Base-by-base conservation (phyloP, 1,140 invertebrate species). In the Eumaeus atala region DNA sequence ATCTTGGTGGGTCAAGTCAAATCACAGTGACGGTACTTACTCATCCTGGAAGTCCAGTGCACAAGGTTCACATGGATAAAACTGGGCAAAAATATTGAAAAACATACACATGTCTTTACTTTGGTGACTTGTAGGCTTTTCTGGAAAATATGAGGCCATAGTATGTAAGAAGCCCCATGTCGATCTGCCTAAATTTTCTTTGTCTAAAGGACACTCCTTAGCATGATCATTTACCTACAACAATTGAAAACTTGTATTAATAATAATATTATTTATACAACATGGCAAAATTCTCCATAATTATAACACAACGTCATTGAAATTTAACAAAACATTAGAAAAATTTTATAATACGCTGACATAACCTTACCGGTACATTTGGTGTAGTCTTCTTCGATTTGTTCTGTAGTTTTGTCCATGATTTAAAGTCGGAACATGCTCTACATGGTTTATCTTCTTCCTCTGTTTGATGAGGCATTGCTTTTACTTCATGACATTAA, bases 141-240 rank as follows among this genome's bases (percentile, higher is more conserved):
- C 92, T 0, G 98, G 97, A 89, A 95, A 99, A 82, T 97, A 95
- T 0, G 97, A 96, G 4, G 97, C 96, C 92, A 99, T 98, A 11
- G 98, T 97, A 75, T 99, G 98, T 0, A 99, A 88, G 65, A 99
- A 93, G 37, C 93, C 92, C 98, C 98, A 99, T 5, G 97, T 93
- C 35, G 90, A 90, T 9, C 87, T 88, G 4, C 94, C 94, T 55
- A 93, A 74, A 58, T 93, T 91, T 63, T 93, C 91, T 69, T 92
- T 94, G 72, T 95, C 94, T 38, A 95, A 68, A 1, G 95, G 95
- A 81, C 95, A 96, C 65, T 94, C 90, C 48, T 67, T 74, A 18
- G 21, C 21, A 28, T 47, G 51, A 57, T 61, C 49, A 37, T 58
- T 18, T 47, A 61, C 11, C 67, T 79, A 40, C 52, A 64, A 60